Percentiles rank a stretch among this genome's conserved stretches.
Evolutionary conservation across 2,888 invertebrate genomes (phyloP).

Genomic region (Leptura quadrifasciata): DNA sequence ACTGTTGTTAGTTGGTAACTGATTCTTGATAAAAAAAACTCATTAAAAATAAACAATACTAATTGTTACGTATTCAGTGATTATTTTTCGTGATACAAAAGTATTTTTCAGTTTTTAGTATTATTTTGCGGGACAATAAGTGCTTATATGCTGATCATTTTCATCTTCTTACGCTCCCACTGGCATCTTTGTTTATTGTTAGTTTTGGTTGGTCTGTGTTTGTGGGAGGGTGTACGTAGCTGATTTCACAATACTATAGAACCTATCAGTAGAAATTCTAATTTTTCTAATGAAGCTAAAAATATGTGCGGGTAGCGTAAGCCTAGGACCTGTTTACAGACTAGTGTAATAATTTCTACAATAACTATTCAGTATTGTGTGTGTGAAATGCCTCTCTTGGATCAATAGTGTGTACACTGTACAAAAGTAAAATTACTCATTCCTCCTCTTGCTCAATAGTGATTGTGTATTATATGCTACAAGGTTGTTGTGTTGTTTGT

Average conservation of each 20-base stretch:
- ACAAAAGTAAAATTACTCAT: conserved; percentile 69
- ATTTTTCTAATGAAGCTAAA: conserved; percentile 45
- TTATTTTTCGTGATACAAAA: neutral
- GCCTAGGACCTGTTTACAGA: conserved; percentile 23
- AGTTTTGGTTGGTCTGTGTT: conserved; percentile 51
- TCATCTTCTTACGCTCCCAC: conserved; percentile 16
- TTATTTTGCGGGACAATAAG: neutral
- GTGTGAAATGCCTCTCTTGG: conserved; percentile 66
- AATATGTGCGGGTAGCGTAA: conserved; percentile 53
- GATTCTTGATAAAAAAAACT: conserved; percentile 26
- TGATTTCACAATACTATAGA: conserved; percentile 67
- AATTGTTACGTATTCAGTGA: conserved; percentile 18
- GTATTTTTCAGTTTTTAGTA: conserved; percentile 9
- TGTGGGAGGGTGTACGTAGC: conserved; percentile 64
- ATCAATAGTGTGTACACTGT: conserved; percentile 68
- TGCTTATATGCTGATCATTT: neutral
- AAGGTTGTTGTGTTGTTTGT: conserved; percentile 61
- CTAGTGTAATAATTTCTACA: conserved; percentile 35
- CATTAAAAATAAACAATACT: conserved; percentile 38
- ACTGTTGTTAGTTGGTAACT: conserved; percentile 14
- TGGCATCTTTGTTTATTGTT: conserved; percentile 56
- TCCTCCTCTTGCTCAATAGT: conserved; percentile 68
- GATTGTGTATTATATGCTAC: conserved; percentile 62
- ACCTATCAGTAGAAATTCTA: conserved; percentile 56
- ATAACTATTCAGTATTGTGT: conserved; percentile 37